Percentiles rank a stretch among this genome's conserved stretches.
Conservation (phyloP, 2,888 invertebrate genomes). For the Heliconius charithonia region DNA sequence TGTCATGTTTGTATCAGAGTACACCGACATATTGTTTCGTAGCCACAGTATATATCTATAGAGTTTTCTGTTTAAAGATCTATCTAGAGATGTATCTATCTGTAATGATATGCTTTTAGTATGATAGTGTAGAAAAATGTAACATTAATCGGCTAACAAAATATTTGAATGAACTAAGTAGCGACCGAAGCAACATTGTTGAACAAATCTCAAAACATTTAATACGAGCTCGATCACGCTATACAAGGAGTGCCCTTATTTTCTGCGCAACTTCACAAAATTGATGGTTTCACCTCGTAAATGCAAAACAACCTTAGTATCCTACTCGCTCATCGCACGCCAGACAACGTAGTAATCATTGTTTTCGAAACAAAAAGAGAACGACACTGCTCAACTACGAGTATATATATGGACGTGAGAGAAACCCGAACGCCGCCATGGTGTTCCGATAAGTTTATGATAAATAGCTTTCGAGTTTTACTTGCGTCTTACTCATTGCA, state of each 20-base stretch:
- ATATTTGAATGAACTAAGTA: background rate
- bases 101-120: too few relatives aligned
- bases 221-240: constrained; percentile 36
- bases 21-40: background rate
- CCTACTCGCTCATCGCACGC: constrained; percentile 73
- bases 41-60: background rate
- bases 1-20: constrained; percentile 1
- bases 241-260: constrained; percentile 35
- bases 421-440: constrained; percentile 72
- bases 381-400: constrained; percentile 66
- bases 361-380: constrained; percentile 77
- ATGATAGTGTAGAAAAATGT: background rate
- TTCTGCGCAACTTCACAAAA: constrained; percentile 57
- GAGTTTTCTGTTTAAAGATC: background rate
- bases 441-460: constrained; percentile 80
- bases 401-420: constrained; percentile 65
- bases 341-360: constrained; percentile 77
- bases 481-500: constrained; percentile 64
- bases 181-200: constrained; percentile 14
- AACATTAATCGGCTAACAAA: background rate
- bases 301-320: constrained; percentile 78
- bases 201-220: constrained; percentile 36
- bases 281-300: constrained; percentile 79
- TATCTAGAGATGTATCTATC: too few relatives aligned
- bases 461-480: constrained; percentile 78